Evolutionary conservation across 1,140 invertebrate species (phyloP).

Genomic region (Centruroides sculpturatus): DNA sequence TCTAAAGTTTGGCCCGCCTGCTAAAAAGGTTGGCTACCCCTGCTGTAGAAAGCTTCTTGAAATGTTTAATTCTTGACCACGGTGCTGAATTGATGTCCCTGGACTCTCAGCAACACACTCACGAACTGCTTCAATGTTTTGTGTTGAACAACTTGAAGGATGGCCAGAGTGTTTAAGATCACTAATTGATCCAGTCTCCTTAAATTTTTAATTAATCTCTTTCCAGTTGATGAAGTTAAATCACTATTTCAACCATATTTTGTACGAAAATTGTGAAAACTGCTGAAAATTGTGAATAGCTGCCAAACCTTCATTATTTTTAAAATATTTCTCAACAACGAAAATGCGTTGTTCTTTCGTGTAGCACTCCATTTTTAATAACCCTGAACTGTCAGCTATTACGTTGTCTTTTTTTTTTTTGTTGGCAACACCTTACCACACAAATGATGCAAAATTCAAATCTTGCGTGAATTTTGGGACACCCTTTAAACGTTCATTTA

Average conservation of each 20-base stretch:
- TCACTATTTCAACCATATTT: conserved; percentile 7
- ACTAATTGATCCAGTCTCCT: conserved; percentile 11
- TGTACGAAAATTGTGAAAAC: conserved; percentile 4
- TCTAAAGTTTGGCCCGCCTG: too few relatives aligned
- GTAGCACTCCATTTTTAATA: conserved; percentile 12
- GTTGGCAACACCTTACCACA: conserved; percentile 1
- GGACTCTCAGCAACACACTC: conserved; percentile 6
- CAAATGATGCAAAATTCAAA: conserved; percentile 11
- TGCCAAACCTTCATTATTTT: conserved; percentile 10
- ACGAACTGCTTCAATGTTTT: conserved; percentile 3
- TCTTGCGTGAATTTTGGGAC: conserved; percentile 10
- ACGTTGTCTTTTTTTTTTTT: conserved; percentile 3
- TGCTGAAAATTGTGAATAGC: too few relatives aligned
- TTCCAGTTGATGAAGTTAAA: conserved; percentile 11
- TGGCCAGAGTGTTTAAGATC: conserved; percentile 8
- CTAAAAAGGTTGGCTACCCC: too few relatives aligned
- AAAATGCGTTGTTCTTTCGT: conserved; percentile 6
- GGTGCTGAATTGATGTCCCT: conserved; percentile 8
- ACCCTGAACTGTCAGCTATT: conserved; percentile 10
- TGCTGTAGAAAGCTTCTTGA: conserved; percentile 6
- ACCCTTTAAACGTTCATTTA: too few relatives aligned
- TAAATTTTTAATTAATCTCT: conserved; percentile 7
- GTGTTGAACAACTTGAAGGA: conserved; percentile 1
- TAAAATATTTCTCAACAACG: conserved; percentile 5
- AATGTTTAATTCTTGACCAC: conserved; percentile 8